Evolutionary conservation across 2,113 vertebrate species (phyloP), one percentile per base, ranked within the genome.

Genomic region (Psophia crepitans): DNA sequence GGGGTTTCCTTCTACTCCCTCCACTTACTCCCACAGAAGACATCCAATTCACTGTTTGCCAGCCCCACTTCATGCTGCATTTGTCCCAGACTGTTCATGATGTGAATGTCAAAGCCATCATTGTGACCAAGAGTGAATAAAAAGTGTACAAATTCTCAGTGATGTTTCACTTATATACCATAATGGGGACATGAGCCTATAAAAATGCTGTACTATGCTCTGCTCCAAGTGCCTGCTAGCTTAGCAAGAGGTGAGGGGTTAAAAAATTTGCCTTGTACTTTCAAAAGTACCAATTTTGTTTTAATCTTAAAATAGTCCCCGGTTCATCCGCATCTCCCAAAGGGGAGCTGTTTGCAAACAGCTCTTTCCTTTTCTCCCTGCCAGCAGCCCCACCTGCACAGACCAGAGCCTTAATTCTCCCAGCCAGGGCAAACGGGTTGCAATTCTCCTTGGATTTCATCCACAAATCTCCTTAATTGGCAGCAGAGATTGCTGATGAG

Each of bases 401-500:
- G 13, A 82, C 16, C 54, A 81, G 51, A 95, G 41, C 37, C 51
- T 77, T 93, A 85, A 41, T 75, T 93, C 68, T 84, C 18, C 21
- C 43, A 80, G 84, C 82, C 75, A 90, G 94, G 63, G 63, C n/a
- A 41, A 90, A 84, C 2, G 32, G n/a, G 16, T 74, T 90, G 82
- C 46, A 93, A 86, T 96, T 94, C 76, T 85, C 68, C 39, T 92
- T 90, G 92, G 75, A 96, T 74, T 95, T 88, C 41, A 53, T 96
- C 90, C 93, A 86, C 79, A 63, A 73, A 86, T 78, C 92, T 77
- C 68, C 54, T 96, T 95, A 86, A 93, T 61, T 95, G 74, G 81
- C 57, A 51, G 65, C 48, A 91, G 77, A 87, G 79, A 77, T 90
- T 96, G 76, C 58, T 2, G 2, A 2, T 58, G 75, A 92, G 60